Percentiles rank a stretch among this genome's conserved stretches.
Conservation (phyloP, 2,888 invertebrate genomes). For the Bimastos eiseni region DNA sequence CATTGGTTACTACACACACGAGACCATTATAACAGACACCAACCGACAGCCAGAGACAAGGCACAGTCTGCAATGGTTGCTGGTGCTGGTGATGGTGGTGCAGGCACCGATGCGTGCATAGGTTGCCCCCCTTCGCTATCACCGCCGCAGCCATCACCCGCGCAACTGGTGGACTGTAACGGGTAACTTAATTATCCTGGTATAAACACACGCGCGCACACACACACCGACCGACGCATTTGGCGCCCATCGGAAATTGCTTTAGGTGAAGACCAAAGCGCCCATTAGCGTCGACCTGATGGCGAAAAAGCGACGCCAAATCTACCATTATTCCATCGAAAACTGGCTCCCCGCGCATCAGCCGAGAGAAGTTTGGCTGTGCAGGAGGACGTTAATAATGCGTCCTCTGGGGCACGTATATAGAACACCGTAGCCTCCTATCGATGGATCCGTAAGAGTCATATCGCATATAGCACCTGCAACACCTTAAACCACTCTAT, state of each 20-base stretch:
- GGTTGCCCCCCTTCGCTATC: neutral
- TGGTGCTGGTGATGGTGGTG: neutral
- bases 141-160: neutral
- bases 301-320: slow-evolving; percentile 15
- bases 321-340: slow-evolving; percentile 13
- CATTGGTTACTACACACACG: slow-evolving; percentile 2
- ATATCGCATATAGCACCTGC: slow-evolving; percentile 13
- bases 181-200: neutral
- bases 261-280: slow-evolving; percentile 17
- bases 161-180: neutral
- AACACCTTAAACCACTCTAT: slow-evolving; percentile 13
- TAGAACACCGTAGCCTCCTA: neutral
- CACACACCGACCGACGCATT: neutral
- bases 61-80: neutral
- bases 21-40: neutral
- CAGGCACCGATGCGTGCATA: neutral
- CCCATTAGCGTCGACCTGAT: slow-evolving; percentile 7
- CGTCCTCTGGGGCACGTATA: neutral
- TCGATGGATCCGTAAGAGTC: slow-evolving; percentile 8
- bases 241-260: slow-evolving; percentile 22
- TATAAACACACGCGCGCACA: neutral
- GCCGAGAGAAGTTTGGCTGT: neutral
- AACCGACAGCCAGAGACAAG: neutral
- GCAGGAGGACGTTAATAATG: neutral
- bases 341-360: neutral